Base-by-base conservation (phyloP, 1,140 invertebrate species). In the Bombus waltoni region DNA sequence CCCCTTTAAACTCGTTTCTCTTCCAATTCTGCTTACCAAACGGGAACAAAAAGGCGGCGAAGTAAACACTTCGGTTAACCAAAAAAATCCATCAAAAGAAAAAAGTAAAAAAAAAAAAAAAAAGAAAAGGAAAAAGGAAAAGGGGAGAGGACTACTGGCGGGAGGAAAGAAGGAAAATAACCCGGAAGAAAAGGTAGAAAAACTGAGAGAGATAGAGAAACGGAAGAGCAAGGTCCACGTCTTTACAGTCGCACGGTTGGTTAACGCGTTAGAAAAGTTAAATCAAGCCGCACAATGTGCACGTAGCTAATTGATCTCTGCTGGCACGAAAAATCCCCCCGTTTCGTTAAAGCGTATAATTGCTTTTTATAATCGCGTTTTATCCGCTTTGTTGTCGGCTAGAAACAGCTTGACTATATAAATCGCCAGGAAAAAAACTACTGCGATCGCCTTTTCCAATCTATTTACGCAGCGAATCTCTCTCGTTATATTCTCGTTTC, bases 281-380 rank as follows among this genome's bases (percentile, higher is more conserved):
- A 65, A 80, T 72, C 47, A 72, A 40, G 47, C n/a, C 72, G 40
- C n/a, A 44, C 40, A 62, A 81, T 59, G 68, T 44, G 70, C 40
- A 62, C 53, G 38, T 40, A 44, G 40, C 53, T 65, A 65, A 47
- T 81, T 81, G 70, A 74, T 81, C 74, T 62, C 71, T 35, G 68
- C 22, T 13, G 13, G 38, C 44, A 42, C 32, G 5, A n/a, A 44
- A 53, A 57, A 71, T 32, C 18, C 18, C 2, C 66, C 32, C 32
- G 42, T 68, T 47, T 25, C 40, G 53, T 74, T 62, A 74, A 35
- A 53, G 15, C 9, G 35, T 42, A 74, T 65, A 65, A 82, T 82
- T 82, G 53, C 80, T 62, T 82, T 65, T 65, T 74, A 57, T 73
- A 74, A 82, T 82, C 57, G 77, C 53, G n/a, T 62, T 82, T 82